Conservation (phyloP, 2,797 vertebrate genomes). For the Acridotheres tristis region DNA sequence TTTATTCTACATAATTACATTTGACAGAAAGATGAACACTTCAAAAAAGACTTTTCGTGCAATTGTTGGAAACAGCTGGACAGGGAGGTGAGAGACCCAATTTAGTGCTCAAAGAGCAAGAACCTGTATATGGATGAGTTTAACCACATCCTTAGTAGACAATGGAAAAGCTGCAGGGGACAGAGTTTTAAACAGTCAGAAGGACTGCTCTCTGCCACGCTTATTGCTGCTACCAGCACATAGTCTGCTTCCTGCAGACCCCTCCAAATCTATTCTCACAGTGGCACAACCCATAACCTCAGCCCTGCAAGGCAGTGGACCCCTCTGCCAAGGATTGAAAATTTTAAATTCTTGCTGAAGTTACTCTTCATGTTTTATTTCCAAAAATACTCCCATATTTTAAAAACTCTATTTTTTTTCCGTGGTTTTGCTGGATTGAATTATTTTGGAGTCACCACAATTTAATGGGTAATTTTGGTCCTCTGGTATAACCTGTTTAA, state of each 20-base stretch:
- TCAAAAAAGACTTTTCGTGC: not conserved
- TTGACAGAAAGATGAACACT: not conserved
- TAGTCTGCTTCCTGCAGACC: not conserved
- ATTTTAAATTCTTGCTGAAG: not conserved
- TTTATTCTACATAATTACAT: not conserved
- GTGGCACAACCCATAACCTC: not conserved
- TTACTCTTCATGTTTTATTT: not conserved
- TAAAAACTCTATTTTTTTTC: not conserved
- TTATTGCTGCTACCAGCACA: not conserved
- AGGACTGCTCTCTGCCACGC: not conserved
- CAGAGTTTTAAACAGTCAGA: not conserved
- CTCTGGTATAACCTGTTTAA: not conserved
- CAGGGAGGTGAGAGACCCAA: not conserved
- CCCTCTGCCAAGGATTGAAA: not conserved
- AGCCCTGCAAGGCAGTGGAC: not conserved
- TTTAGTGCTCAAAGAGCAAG: not conserved
- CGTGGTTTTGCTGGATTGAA: not conserved
- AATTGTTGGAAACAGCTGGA: not conserved
- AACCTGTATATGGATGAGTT: not conserved
- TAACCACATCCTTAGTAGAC: not conserved
- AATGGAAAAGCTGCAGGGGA: not conserved
- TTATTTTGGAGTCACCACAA: not conserved
- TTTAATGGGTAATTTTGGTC: not conserved
- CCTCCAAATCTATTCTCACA: rapidly evolving
- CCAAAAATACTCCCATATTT: not conserved